phyloP scores from a whole-genome alignment of 2,888 invertebrate genomes.

The Euclidia mi region DNA sequence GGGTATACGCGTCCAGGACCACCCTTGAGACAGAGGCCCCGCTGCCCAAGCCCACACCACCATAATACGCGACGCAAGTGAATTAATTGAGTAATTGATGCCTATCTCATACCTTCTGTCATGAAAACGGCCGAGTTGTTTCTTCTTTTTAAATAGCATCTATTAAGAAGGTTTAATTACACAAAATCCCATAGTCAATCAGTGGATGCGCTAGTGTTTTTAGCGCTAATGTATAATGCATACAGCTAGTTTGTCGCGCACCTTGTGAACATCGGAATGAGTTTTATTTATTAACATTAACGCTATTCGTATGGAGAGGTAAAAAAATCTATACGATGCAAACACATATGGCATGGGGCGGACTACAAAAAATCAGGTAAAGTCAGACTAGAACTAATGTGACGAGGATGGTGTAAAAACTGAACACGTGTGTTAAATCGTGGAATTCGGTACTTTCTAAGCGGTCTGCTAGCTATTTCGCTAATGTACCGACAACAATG shows the following conservation, averaged over 20 bases:
- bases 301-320: slow-evolving; percentile 31
- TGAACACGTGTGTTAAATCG: slow-evolving; percentile 50
- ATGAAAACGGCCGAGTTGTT: slow-evolving; percentile 39
- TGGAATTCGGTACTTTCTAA: slow-evolving; percentile 35
- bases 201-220: slow-evolving; percentile 40
- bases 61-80: slow-evolving; percentile 18
- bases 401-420: slow-evolving; percentile 27
- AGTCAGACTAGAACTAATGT: slow-evolving; percentile 65
- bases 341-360: slow-evolving; percentile 61
- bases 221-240: slow-evolving; percentile 56
- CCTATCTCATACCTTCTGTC: slow-evolving; percentile 24
- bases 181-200: slow-evolving; percentile 60
- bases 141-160: slow-evolving; percentile 45
- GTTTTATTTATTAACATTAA: slow-evolving; percentile 40
- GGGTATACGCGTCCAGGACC: slow-evolving; percentile 5
- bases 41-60: slow-evolving; percentile 10
- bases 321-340: slow-evolving; percentile 39
- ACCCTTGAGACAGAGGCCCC: not conserved
- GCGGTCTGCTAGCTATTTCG: slow-evolving; percentile 25
- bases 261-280: slow-evolving; percentile 32
- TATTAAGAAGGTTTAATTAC: slow-evolving; percentile 55
- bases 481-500: slow-evolving; percentile 24
- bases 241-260: slow-evolving; percentile 40
- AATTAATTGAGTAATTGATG: slow-evolving; percentile 50
- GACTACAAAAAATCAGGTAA: slow-evolving; percentile 75